Evolutionary conservation across 2,797 vertebrate genomes (phyloP).

Genomic region (Siniperca undulata): DNA sequence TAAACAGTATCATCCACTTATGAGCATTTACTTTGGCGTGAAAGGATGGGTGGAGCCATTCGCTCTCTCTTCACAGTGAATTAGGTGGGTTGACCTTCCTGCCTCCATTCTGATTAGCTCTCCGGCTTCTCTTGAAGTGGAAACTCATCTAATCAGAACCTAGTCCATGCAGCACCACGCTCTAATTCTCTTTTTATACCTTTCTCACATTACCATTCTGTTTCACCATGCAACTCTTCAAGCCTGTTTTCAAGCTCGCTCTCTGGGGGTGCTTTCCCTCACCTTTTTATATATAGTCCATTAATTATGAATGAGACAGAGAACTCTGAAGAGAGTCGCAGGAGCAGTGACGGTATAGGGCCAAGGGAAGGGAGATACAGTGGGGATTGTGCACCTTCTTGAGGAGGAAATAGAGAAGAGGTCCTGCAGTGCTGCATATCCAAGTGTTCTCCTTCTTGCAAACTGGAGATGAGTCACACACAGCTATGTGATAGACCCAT

Average conservation of each 20-base stretch:
- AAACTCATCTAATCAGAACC: conserved; percentile 31
- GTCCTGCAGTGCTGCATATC: conserved; percentile 22
- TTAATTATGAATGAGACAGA: conserved; percentile 68
- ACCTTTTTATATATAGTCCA: conserved; percentile 54
- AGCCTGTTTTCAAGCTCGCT: conserved; percentile 32
- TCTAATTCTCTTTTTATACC: conserved; percentile 37
- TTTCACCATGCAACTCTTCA: conserved; percentile 40
- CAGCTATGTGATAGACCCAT: not conserved
- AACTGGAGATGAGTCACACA: not conserved
- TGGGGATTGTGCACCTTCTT: conserved; percentile 24
- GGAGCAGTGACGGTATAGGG: conserved; percentile 35
- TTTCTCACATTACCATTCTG: conserved; percentile 46
- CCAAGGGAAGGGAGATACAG: conserved; percentile 20
- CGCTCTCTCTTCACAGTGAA: conserved; percentile 11
- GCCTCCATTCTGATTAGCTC: conserved; percentile 36
- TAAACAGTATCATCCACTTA: conserved; percentile 15
- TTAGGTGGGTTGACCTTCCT: conserved; percentile 33
- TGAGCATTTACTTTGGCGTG: conserved; percentile 12
- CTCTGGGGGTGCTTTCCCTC: conserved; percentile 33
- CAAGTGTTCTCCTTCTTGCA: not conserved
- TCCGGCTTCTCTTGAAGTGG: conserved; percentile 29
- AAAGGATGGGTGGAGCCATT: not conserved
- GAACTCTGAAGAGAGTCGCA: conserved; percentile 47
- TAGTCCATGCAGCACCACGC: conserved; percentile 15
- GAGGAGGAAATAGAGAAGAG: conserved; percentile 33